Percentiles rank a stretch among this genome's conserved stretches.
phyloP scores from a whole-genome alignment of 30 jellyfish, hydroid and myxozoan species.

The Euphysa ruthae region DNA sequence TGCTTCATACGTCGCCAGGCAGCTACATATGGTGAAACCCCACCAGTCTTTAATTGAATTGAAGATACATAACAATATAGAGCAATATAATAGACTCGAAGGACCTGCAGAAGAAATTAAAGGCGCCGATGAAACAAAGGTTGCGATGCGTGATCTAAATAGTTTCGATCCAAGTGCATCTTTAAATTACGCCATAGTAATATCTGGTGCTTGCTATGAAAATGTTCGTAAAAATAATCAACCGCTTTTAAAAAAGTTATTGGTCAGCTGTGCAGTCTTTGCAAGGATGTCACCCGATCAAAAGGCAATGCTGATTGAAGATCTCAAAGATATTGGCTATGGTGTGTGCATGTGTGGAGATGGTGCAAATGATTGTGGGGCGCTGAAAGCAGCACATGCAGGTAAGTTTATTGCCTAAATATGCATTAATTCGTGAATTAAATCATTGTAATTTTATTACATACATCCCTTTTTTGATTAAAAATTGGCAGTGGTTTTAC shows the following conservation, averaged over 20 bases:
- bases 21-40: conserved; percentile 3
- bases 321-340: conserved; percentile 31
- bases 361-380: conserved; percentile 73
- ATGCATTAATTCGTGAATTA: no score
- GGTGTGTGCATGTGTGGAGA: conserved; percentile 67
- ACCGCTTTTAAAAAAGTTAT: not conserved
- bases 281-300: conserved; percentile 59
- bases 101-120: not conserved
- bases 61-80: not conserved
- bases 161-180: not conserved
- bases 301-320: conserved; percentile 37
- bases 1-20: conserved; percentile 36
- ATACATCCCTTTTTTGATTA: no score
- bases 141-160: not conserved
- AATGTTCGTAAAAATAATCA: not conserved
- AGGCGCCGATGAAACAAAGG: not conserved
- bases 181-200: not conserved
- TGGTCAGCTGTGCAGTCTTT: conserved; percentile 17
- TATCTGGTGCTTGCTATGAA: conserved; percentile 23
- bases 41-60: not conserved
- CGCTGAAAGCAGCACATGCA: conserved; percentile 47
- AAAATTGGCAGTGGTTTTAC: no score
- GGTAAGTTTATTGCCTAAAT: conserved; percentile 30
- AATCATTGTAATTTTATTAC: not conserved
- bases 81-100: not conserved